phyloP scores from a whole-genome alignment of 1,140 invertebrate genomes.

The Aporrectodea caliginosa region DNA sequence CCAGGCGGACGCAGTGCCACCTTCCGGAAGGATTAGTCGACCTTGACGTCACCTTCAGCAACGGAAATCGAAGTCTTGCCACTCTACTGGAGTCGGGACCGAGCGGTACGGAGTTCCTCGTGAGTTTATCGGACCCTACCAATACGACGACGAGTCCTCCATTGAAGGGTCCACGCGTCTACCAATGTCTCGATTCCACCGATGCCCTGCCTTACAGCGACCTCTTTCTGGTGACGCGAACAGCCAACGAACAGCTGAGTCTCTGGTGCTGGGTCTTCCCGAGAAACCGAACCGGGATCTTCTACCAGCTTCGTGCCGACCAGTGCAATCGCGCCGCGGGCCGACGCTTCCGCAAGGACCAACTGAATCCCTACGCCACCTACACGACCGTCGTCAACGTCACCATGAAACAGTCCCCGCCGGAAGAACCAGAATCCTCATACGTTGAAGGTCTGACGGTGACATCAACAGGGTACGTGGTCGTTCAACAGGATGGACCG shows the following conservation, averaged over 20 bases:
- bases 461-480: too few species aligned
- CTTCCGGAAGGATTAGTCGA: neutral
- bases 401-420: neutral
- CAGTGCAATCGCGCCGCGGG: neutral
- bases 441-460: too few species aligned
- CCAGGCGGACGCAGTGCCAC: neutral
- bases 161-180: neutral
- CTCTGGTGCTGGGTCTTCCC: conserved; percentile 16
- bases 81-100: neutral
- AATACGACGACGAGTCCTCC: neutral
- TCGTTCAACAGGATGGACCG: too few species aligned
- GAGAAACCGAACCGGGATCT: neutral
- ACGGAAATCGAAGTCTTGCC: neutral
- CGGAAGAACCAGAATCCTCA: neutral
- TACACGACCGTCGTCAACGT: neutral
- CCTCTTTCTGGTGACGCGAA: neutral
- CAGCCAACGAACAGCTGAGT: neutral
- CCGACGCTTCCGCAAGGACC: neutral
- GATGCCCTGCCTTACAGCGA: conserved; percentile 17
- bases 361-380: neutral
- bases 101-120: neutral
- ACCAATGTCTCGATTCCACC: conserved; percentile 16
- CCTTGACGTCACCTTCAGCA: neutral
- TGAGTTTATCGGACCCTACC: neutral
- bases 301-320: neutral